Evolutionary conservation across 2,888 invertebrate genomes (phyloP).

Genomic region (Lomographa bimaculata): DNA sequence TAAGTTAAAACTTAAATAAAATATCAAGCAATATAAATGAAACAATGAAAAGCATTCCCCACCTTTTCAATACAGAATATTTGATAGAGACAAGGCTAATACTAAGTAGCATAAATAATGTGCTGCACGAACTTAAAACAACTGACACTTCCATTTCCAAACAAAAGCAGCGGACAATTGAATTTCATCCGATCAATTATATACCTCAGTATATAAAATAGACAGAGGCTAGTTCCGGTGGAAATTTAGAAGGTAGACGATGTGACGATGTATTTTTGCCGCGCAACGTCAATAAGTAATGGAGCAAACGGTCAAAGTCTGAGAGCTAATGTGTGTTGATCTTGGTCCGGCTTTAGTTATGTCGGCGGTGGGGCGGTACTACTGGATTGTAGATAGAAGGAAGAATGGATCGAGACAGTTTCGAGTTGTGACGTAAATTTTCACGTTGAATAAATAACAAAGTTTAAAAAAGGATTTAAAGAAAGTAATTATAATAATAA

Average conservation of each 20-base stretch:
- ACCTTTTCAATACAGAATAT: too few relatives aligned
- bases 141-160: too few relatives aligned
- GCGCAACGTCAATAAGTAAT: conserved; percentile 70
- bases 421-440: conserved; percentile 27
- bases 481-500: too few relatives aligned
- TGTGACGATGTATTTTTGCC: conserved; percentile 73
- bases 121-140: too few relatives aligned
- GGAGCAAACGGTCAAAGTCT: conserved; percentile 59
- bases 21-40: too few relatives aligned
- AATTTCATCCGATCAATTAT: conserved; percentile 27
- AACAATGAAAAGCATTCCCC: too few relatives aligned
- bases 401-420: conserved; percentile 10
- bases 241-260: conserved; percentile 33
- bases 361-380: conserved; percentile 41
- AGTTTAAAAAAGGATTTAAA: too few relatives aligned
- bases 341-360: conserved; percentile 62
- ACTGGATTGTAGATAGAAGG: conserved; percentile 11
- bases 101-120: too few relatives aligned
- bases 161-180: conserved; percentile 7
- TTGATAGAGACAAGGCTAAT: too few relatives aligned
- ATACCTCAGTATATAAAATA: conserved; percentile 12
- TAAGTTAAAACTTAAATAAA: too few relatives aligned
- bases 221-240: conserved; percentile 2
- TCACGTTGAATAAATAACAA: too few relatives aligned
- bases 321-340: conserved; percentile 76